phyloP scores from a whole-genome alignment of 1,140 invertebrate species.

The Drosophila oshimai region DNA sequence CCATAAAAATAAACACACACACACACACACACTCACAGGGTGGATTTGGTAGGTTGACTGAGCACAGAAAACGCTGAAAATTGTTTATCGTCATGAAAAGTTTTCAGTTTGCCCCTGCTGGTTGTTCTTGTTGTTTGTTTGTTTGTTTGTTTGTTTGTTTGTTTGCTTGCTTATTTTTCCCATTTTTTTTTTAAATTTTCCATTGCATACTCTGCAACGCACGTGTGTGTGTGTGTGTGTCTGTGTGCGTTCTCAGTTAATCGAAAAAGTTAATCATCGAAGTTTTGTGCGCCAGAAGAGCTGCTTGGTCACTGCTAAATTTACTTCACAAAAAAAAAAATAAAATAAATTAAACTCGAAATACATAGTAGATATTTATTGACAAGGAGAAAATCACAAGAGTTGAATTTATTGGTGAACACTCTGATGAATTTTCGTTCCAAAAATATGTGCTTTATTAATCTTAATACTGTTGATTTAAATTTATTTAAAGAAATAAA shows the following conservation, averaged over 20 bases:
- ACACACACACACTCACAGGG: background rate
- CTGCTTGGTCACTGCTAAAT: constrained; percentile 60
- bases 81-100: constrained; percentile 74
- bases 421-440: too few relatives aligned
- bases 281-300: constrained; percentile 52
- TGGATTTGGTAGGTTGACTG: background rate
- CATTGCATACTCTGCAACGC: constrained; percentile 47
- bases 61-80: constrained; percentile 52
- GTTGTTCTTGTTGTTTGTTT: constrained; percentile 19
- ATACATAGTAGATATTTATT: too few relatives aligned
- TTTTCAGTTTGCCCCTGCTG: constrained; percentile 46
- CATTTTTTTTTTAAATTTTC: too few relatives aligned
- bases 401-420: background rate
- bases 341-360: constrained; percentile 1
- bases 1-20: constrained; percentile 48
- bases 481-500: background rate
- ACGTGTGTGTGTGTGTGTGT: background rate
- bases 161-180: constrained; percentile 45
- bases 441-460: too few relatives aligned
- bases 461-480: too few relatives aligned
- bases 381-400: too few relatives aligned
- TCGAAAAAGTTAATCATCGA: constrained; percentile 80
- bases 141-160: constrained; percentile 22
- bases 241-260: constrained; percentile 72
- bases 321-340: constrained; percentile 25